Percentiles rank a stretch among this genome's conserved stretches.
phyloP scores from a whole-genome alignment of 2,113 vertebrate species.

The Pao palembangensis region DNA sequence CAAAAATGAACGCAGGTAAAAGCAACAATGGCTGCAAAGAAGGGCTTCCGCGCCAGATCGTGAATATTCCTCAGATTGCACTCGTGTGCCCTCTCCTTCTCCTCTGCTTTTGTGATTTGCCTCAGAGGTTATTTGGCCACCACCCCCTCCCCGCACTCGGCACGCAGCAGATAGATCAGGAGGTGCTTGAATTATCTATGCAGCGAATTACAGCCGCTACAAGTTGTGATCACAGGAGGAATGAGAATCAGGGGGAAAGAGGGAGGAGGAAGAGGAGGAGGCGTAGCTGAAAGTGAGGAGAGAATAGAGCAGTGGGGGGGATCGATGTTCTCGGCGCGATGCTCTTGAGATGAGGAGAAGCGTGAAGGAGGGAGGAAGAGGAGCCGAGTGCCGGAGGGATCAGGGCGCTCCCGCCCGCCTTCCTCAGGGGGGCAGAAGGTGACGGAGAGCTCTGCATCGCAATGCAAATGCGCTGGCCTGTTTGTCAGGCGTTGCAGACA shows the following conservation, averaged over 20 bases:
- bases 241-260: conserved; percentile 29
- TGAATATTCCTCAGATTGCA: too few species aligned
- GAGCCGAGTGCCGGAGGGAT: conserved; percentile 30
- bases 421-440: conserved; percentile 21
- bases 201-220: conserved; percentile 53
- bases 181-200: conserved; percentile 58
- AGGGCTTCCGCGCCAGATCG: too few species aligned
- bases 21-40: too few species aligned
- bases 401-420: conserved; percentile 28
- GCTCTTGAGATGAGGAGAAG: conserved; percentile 54
- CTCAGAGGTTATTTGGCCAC: conserved; percentile 15
- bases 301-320: conserved; percentile 46
- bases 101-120: not conserved
- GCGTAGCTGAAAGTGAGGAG: conserved; percentile 41
- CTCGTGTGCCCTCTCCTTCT: too few species aligned
- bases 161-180: conserved; percentile 47
- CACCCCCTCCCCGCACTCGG: not conserved
- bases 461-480: conserved; percentile 54
- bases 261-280: conserved; percentile 20
- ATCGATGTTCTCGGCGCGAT: conserved; percentile 64
- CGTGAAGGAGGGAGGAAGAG: conserved; percentile 25
- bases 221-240: conserved; percentile 52
- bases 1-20: too few species aligned
- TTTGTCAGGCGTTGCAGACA: conserved; percentile 34
- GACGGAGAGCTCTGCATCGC: conserved; percentile 38